Base-by-base conservation (phyloP, 1,140 invertebrate genomes). In the Aphelenchoides fujianensis region DNA sequence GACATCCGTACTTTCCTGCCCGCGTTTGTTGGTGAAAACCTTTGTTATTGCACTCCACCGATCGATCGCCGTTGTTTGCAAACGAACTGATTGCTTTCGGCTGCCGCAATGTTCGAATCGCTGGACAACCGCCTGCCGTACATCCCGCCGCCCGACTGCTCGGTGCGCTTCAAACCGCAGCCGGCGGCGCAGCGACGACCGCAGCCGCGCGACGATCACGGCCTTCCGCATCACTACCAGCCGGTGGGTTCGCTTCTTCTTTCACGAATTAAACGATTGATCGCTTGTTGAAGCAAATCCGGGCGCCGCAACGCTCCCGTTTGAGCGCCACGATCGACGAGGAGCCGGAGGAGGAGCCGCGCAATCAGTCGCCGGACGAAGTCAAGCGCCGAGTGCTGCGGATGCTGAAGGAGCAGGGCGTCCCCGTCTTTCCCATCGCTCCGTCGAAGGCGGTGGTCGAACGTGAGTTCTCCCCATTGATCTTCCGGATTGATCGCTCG, bases 321-420 rank as follows among this genome's bases (percentile, higher is more conserved):
- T 19, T 61, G 59, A 16, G 19, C 2, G 64, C 23, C 2, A n/a
- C 64, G n/a, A n/a, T 19, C n/a, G 53, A 53, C 63, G 32, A 74
- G 35, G 63, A 71, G 16, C 69, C 70, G n/a, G 37, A 41, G n/a
- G 30, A 48, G 37, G 1, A 28, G 9, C 35, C 69, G 9, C 34
- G 67, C 5, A 27, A 31, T 19, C 23, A 30, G 41, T 28, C 23
- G 2, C n/a, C 9, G 5, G 35, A 72, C 28, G 67, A 37, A 30
- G 32, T 63, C 3, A 71, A 71, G 23, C 27, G 72, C 0, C 63
- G 69, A 73, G 69, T 71, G 34, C 19, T 71, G 3, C 32, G 53
- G 55, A 71, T 71, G 69, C 68, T 71, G 16, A 30, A 69, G 72
- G 32, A 70, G 3, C 69, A 71, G 52, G 69, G 69, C 19, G 69